phyloP scores from a whole-genome alignment of 92 coral and sea anemone species.

The Umimayanthus kanabou region DNA sequence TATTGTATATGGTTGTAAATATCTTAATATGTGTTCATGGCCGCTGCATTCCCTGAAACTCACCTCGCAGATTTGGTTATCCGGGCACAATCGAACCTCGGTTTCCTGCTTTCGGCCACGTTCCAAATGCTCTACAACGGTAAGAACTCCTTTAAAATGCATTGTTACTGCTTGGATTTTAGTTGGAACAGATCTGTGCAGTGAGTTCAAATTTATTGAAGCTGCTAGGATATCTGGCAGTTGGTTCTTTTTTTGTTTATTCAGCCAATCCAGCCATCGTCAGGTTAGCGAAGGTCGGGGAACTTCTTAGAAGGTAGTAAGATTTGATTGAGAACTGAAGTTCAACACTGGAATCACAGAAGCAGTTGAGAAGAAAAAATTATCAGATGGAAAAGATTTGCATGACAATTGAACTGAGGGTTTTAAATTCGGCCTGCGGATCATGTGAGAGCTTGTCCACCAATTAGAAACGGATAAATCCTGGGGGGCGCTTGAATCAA shows the following conservation, averaged over 20 bases:
- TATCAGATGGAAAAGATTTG: constrained; percentile 6
- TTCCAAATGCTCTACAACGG: constrained; percentile 22
- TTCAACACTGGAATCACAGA: background rate
- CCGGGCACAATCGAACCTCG: background rate
- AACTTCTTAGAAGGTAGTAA: no score
- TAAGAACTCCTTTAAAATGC: constrained; percentile 6
- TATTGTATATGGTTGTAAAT: background rate
- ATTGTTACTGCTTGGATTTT: background rate
- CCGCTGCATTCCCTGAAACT: background rate
- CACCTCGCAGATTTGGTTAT: background rate
- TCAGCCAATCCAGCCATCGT: no score
- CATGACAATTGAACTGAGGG: constrained; percentile 2
- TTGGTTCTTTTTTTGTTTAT: background rate
- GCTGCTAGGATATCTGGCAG: background rate
- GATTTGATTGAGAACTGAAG: background rate
- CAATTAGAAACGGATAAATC: background rate
- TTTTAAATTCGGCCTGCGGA: constrained; percentile 3
- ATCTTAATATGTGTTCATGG: background rate
- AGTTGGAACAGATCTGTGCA: background rate
- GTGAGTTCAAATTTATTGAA: background rate
- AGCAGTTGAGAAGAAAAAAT: no score
- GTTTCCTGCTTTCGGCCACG: constrained; percentile 19
- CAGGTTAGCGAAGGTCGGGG: no score
- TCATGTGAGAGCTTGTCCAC: constrained; percentile 18
- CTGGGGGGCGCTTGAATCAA: background rate